phyloP scores from a whole-genome alignment of 2,797 vertebrate species.

The Semaprochilodus insignis region DNA sequence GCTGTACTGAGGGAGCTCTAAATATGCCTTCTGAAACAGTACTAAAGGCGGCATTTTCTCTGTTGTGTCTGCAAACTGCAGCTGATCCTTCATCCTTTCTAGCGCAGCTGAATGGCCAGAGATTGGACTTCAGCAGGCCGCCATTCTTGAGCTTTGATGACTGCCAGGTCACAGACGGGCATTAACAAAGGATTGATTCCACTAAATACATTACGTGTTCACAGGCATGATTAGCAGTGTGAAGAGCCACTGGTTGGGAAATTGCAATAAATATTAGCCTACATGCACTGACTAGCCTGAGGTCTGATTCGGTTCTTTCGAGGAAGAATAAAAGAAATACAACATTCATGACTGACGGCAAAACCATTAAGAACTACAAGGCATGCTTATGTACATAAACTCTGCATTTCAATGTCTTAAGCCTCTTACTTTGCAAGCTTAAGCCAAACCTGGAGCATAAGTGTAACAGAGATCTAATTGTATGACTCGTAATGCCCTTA shows the following conservation, averaged over 20 bases:
- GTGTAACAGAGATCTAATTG: background rate
- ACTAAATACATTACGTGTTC: background rate
- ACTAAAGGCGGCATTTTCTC: background rate
- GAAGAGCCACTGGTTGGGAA: background rate
- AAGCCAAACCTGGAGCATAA: background rate
- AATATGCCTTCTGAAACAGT: slow-evolving; percentile 11
- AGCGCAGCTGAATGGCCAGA: background rate
- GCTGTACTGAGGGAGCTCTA: slow-evolving; percentile 6
- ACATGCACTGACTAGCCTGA: background rate
- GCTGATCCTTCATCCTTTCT: background rate
- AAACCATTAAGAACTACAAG: background rate
- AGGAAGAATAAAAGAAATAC: background rate
- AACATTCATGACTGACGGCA: background rate
- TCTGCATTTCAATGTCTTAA: background rate
- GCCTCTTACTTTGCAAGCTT: background rate
- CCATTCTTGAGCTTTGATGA: background rate
- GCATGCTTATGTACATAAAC: background rate
- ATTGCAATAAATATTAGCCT: background rate
- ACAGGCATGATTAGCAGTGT: background rate
- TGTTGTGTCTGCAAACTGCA: slow-evolving; percentile 13
- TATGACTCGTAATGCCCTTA: background rate
- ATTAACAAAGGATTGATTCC: background rate
- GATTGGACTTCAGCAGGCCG: background rate
- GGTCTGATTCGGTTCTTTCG: background rate
- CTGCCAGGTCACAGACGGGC: background rate